These are phyloP conservation scores for Antennarius maculatus DNA, from an alignment of 2,797 vertebrate species.

Conservation along the genomic window DNA sequence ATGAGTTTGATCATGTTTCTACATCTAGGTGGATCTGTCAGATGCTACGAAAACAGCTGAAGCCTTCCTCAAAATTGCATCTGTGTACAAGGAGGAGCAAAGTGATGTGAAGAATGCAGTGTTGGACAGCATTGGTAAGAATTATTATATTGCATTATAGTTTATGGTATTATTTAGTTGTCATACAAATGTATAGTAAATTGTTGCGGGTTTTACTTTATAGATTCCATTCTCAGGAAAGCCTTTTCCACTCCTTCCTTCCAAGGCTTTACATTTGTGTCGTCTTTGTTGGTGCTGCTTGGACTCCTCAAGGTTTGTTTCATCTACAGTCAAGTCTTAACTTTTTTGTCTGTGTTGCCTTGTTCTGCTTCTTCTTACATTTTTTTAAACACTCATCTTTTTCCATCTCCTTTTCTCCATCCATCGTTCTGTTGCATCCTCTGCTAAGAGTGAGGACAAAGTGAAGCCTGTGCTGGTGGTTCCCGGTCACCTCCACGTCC, in stretches of 20 bases:
- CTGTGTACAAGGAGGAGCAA: slow-evolving; percentile 91
- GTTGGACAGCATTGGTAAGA: slow-evolving; percentile 82
- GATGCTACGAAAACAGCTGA: slow-evolving; percentile 88
- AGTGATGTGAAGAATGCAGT: slow-evolving; percentile 83
- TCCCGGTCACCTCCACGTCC: slow-evolving; percentile 89
- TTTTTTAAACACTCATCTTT: neutral
- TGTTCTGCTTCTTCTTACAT: neutral
- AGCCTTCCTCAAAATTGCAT: slow-evolving; percentile 92
- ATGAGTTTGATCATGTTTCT: neutral
- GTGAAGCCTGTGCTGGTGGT: slow-evolving; percentile 88
- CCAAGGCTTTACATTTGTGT: slow-evolving; percentile 88
- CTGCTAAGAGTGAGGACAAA: slow-evolving; percentile 91
- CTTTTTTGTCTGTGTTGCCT: neutral
- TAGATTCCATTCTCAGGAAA: slow-evolving; percentile 91
- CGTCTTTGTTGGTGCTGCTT: slow-evolving; percentile 89
- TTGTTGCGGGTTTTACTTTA: slow-evolving; percentile 1
- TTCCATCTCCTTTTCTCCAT: neutral
- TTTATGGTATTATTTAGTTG: neutral
- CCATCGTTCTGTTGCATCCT: neutral
- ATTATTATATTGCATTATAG: too few relatives aligned
- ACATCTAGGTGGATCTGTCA: slow-evolving; percentile 86
- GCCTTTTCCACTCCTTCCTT: slow-evolving; percentile 87
- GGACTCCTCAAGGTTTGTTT: slow-evolving; percentile 91
- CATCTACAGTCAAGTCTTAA: neutral
- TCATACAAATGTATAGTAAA: neutral